A percentile compares a stretch with the other conserved stretches of the same genome.
Evolutionary conservation across 2,797 vertebrate genomes (phyloP).

Genomic region (Tokudaia tokunoshimensis): DNA sequence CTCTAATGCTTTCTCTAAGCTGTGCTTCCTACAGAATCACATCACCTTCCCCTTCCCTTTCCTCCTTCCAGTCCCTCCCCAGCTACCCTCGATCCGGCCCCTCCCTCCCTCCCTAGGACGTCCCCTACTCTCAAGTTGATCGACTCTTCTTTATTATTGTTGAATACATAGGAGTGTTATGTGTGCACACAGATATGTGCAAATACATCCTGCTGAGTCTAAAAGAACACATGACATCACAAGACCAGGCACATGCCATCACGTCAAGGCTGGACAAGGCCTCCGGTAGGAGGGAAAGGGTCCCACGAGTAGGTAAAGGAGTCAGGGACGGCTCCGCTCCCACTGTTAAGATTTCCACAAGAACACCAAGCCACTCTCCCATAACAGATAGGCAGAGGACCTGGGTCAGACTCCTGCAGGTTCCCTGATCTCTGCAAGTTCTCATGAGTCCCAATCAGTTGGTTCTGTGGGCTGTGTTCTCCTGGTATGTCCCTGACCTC

Average conservation of each 20-base stretch:
- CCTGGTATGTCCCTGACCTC: background rate
- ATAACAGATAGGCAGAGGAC: background rate
- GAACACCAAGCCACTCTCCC: background rate
- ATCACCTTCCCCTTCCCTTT: background rate
- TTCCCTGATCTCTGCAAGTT: background rate
- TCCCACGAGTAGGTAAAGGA: background rate
- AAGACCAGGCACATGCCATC: too few species aligned
- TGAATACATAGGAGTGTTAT: background rate
- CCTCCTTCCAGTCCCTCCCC: background rate
- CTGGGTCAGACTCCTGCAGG: background rate
- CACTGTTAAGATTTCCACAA: background rate
- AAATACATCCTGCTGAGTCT: background rate
- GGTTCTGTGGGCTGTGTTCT: background rate
- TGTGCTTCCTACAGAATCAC: background rate
- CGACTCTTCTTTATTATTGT: background rate
- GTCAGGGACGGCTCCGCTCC: background rate
- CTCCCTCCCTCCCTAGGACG: background rate
- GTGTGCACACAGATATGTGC: background rate
- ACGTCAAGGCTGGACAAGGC: background rate
- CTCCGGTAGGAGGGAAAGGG: background rate
- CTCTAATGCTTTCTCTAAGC: background rate
- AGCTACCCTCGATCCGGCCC: background rate
- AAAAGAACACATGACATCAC: background rate
- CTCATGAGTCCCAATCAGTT: background rate
- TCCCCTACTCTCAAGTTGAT: background rate